Base-by-base conservation (phyloP, 2,888 invertebrate genomes). In the Phyllotreta striolata region DNA sequence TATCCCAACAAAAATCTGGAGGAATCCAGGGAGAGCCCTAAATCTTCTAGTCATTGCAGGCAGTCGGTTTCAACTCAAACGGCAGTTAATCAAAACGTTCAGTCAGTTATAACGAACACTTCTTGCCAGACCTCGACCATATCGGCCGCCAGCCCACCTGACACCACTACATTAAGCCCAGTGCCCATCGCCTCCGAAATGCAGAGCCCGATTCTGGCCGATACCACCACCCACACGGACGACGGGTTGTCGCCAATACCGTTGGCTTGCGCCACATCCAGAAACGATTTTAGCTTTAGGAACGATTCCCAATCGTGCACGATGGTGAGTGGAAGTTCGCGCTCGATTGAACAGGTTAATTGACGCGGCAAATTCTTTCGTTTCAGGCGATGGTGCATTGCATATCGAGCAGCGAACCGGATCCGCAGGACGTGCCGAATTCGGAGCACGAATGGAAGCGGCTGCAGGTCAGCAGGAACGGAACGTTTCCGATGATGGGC, bases 131-230 rank as follows among this genome's bases (percentile, higher is more conserved):
- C 81, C 13, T 78, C 80, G 9, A 78, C 80, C 62, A 78, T 81
- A 39, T 74, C 73, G 6, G 83, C 85, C 3, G 86, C 87, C 14
- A 89, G 89, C 77, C 92, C 93, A 5, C 93, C 93, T 0, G 93
- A 93, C 75, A 93, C 93, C 0, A 93, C 93, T 0, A 93, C 93
- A 0, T 91, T 91, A 76, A 92, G 92, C 80, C 93, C 93, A 9
- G 83, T 88, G 63, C 93, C 93, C 9, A 83, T 88, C 63, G 90
- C 89, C 5, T 73, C 88, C 3, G 81, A 83, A n/a, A 81, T 79
- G 13, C 80, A 81, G 59, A 81, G 81, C 71, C 81, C 81, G n/a
- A 79, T 80, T 6, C 80, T 80, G 13, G 81, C 77, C n/a, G 81
- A 82, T 69, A 82, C 82, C 2, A 82, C 82, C 2, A 82, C 82